phyloP scores from a whole-genome alignment of 1,140 invertebrate genomes.

The Leucophenga varia region DNA sequence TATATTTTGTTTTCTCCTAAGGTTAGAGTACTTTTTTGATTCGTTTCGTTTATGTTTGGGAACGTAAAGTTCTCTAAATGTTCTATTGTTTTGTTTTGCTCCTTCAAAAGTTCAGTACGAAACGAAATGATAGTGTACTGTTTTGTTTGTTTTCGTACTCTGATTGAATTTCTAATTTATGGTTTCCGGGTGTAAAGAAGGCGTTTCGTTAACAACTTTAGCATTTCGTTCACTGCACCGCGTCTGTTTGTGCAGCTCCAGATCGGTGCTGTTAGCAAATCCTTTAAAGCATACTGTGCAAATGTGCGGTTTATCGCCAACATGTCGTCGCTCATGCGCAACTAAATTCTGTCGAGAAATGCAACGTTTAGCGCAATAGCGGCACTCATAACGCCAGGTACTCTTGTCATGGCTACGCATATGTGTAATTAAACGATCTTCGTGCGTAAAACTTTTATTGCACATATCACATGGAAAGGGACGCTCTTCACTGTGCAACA shows the following conservation, averaged over 20 bases:
- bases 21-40: too few relatives aligned
- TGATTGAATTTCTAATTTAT: too few relatives aligned
- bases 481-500: slow-evolving; percentile 26
- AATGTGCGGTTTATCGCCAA: slow-evolving; percentile 15
- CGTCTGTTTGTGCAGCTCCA: slow-evolving; percentile 1
- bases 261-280: slow-evolving; percentile 6
- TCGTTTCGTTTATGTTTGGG: too few relatives aligned
- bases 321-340: slow-evolving; percentile 23
- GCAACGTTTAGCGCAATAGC: slow-evolving; percentile 25
- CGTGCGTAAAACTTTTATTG: slow-evolving; percentile 11
- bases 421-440: slow-evolving; percentile 16
- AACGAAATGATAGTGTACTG: too few relatives aligned
- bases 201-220: too few relatives aligned
- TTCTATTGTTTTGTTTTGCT: too few relatives aligned
- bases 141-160: too few relatives aligned
- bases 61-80: too few relatives aligned
- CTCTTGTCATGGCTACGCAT: slow-evolving; percentile 21
- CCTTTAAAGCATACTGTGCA: slow-evolving; percentile 14
- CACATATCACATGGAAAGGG: slow-evolving; percentile 19
- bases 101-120: too few relatives aligned
- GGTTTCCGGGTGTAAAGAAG: too few relatives aligned
- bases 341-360: slow-evolving; percentile 27
- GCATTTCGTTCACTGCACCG: too few relatives aligned
- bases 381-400: slow-evolving; percentile 22
- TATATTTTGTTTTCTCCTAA: too few relatives aligned